These are phyloP conservation scores for Anas platyrhynchos DNA, from an alignment of 2,113 vertebrate species.

Conservation along the genomic window DNA sequence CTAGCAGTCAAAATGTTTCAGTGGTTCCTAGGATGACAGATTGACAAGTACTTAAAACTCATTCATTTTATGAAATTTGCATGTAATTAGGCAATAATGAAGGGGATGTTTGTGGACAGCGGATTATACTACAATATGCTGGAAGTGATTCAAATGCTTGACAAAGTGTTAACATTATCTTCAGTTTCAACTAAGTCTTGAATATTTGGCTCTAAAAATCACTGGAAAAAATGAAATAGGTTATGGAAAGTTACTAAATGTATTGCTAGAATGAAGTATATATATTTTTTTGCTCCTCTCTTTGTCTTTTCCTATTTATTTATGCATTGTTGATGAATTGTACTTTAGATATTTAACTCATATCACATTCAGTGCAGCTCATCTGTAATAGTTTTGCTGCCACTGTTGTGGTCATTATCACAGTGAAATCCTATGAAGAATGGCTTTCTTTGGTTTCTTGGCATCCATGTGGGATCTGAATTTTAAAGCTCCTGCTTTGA, in stretches of 20 bases:
- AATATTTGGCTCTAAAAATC: conserved; percentile 76
- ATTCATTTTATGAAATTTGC: conserved; percentile 99
- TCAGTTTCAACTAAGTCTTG: conserved; percentile 79
- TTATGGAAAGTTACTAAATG: conserved; percentile 68
- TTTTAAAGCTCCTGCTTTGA: conserved; percentile 75
- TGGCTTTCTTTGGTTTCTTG: conserved; percentile 59
- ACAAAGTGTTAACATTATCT: conserved; percentile 88
- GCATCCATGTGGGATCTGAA: conserved; percentile 71
- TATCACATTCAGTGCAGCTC: conserved; percentile 31
- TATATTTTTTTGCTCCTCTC: neutral
- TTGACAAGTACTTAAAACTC: conserved; percentile 99
- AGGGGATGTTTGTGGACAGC: conserved; percentile 92
- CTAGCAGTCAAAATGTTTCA: conserved; percentile 97
- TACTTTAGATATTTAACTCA: conserved; percentile 39
- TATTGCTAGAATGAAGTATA: conserved; percentile 65
- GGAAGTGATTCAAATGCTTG: conserved; percentile 85
- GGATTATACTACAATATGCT: conserved; percentile 90
- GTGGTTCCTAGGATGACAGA: conserved; percentile 96
- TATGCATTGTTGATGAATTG: conserved; percentile 38
- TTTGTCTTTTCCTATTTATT: conserved; percentile 24
- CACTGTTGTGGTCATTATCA: conserved; percentile 59
- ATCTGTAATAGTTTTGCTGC: conserved; percentile 54
- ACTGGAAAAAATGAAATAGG: conserved; percentile 63
- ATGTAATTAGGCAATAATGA: conserved; percentile 98
- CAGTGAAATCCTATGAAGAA: conserved; percentile 64